Evolutionary conservation across 2,888 invertebrate genomes (phyloP), one percentile per base, ranked within the genome.

Genomic region (Heliconius cydno): DNA sequence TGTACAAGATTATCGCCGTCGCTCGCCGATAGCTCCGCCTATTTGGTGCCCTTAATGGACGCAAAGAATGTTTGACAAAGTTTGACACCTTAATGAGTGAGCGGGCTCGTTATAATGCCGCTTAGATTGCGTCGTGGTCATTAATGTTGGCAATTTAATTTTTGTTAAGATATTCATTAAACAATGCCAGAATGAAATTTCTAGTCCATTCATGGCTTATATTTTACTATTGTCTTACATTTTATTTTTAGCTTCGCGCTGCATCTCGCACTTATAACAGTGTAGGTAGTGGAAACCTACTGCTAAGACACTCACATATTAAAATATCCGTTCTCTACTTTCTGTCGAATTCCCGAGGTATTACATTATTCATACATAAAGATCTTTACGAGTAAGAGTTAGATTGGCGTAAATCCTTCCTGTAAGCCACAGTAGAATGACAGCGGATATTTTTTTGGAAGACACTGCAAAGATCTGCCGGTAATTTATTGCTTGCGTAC

Each of bases 381-480:
- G 96, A 98, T 67, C 92, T 99, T 41, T 98, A 97, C 87, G 7
- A 9, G 34, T 34, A 7, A 34, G 99, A 99, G 92, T 93, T 99
- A 84, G 97, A 97, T 95, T 94, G 94, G 25, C 91, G 94, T 88
- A 95, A 92, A 83, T 84, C 96, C 34, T 96, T 96, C 98, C 99
- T 0, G 96, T 98, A 52, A 96, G 96, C 87, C 98, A 98, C 91
- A 98, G 98, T 0, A 84, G 95, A 71, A 97, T 98, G 2, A 95
- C 96, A 70, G 92, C 96, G 3, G 98, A 98, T 12, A 96, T 95
- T 34, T 96, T 99, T 73, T 92, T 98, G 63, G 96, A 97, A 95
- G 98, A 98, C 91, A 97, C 98, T 10, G 98, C 97, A 1, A 96
- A 96, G 82, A 96, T 98, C 25, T 98, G 98, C 90, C 96, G 96